Percentiles rank a stretch among this genome's conserved stretches.
These are phyloP conservation scores for Solen grandis DNA, from an alignment of 1,140 invertebrate genomes.

Conservation along the genomic window DNA sequence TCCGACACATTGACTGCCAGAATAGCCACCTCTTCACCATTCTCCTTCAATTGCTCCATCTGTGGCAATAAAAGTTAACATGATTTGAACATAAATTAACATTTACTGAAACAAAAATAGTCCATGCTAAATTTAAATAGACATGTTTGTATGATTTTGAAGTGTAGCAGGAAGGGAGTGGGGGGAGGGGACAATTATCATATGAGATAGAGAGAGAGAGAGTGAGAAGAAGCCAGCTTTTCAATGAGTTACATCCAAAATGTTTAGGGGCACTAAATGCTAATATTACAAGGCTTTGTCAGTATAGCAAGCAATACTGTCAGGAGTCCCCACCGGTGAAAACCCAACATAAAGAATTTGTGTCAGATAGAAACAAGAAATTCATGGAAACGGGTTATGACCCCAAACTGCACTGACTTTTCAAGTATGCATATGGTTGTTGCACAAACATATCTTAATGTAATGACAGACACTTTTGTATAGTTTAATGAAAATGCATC, in stretches of 20 bases:
- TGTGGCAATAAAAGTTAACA: slow-evolving; percentile 1
- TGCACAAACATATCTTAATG: too few species aligned
- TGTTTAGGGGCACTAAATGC: too few species aligned
- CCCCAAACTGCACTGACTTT: too few species aligned
- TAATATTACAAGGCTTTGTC: too few species aligned
- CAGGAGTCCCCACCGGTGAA: too few species aligned
- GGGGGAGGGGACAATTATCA: neutral
- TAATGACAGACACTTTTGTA: too few species aligned
- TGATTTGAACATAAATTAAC: neutral
- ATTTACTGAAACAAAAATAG: neutral
- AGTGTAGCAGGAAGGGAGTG: neutral
- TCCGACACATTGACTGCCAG: slow-evolving; percentile 31
- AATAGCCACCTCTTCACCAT: slow-evolving; percentile 32
- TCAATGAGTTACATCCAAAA: neutral
- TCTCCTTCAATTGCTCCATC: slow-evolving; percentile 36
- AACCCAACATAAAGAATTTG: too few species aligned
- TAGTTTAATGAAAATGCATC: too few species aligned
- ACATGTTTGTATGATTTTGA: neutral
- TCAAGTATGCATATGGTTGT: too few species aligned
- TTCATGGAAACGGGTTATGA: too few species aligned
- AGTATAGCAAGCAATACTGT: too few species aligned
- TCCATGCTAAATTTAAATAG: neutral
- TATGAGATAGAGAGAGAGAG: neutral
- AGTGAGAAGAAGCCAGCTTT: neutral
- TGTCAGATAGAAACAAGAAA: too few species aligned